A percentile compares a stretch with the other conserved stretches of the same genome.
phyloP scores from a whole-genome alignment of 2,797 vertebrate species.

The Clarias fuscus region DNA sequence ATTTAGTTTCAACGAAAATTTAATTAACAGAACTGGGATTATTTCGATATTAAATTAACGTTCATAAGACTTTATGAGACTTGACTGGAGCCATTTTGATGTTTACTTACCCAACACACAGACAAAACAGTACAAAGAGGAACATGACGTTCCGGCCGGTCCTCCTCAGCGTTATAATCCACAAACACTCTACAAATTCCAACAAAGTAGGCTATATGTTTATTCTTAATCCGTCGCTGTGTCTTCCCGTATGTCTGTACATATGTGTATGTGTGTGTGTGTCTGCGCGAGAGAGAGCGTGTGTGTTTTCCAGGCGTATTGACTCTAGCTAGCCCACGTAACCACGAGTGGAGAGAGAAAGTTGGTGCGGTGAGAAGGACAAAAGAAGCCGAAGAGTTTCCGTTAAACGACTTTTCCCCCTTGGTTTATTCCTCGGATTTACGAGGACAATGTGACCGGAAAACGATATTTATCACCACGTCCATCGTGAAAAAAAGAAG shows the following conservation, averaged over 20 bases:
- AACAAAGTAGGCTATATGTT: not conserved
- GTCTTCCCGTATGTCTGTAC: slow-evolving; percentile 6
- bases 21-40: not conserved
- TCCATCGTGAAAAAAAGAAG: slow-evolving; percentile 8
- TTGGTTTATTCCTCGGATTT: slow-evolving; percentile 13
- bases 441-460: not conserved
- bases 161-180: slow-evolving; percentile 44
- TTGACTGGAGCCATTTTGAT: slow-evolving; percentile 8
- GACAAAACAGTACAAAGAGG: not conserved
- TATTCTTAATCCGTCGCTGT: not conserved
- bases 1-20: not conserved
- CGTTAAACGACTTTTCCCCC: slow-evolving; percentile 1
- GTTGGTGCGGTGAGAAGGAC: slow-evolving; percentile 17
- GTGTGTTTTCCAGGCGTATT: slow-evolving; percentile 6
- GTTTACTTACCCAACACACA: slow-evolving; percentile 44
- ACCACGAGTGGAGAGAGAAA: slow-evolving; percentile 35
- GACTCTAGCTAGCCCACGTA: slow-evolving; percentile 22
- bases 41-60: not conserved
- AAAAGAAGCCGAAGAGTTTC: slow-evolving; percentile 26
- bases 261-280: not conserved
- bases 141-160: not conserved
- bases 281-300: too few relatives aligned
- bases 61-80: not conserved
- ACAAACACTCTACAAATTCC: slow-evolving; percentile 34
- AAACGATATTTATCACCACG: not conserved